Evolutionary conservation across 2,888 invertebrate genomes (phyloP), one percentile per base, ranked within the genome.

Genomic region (Flabesymbios commensalis): DNA sequence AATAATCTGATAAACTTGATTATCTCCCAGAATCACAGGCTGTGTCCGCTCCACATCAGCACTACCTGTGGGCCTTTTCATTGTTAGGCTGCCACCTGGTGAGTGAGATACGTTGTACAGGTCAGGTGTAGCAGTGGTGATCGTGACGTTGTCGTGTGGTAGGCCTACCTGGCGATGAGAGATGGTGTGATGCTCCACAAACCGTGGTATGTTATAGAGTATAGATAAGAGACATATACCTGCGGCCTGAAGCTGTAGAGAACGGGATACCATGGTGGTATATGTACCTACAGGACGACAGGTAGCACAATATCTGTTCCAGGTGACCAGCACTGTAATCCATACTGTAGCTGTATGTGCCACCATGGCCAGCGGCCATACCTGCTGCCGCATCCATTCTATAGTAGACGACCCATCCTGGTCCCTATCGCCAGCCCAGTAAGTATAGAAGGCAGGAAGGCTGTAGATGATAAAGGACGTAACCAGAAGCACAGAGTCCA

Each of bases 321-420:
- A 26, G 24, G 59, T 63, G 36, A 65, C 59, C 24, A 63, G 47
- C 33, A 65, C 63, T 1, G 65, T 65, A 10, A 63, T 29, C 51
- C 52, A 63, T 28, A 65, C 43, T 1, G 62, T 65, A 22, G 61
- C 33, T 1, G 65, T 65, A 33, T 65, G 62, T 17, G 62, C 58
- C 59, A 63, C 63, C 52, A 65, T 22, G 10, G 59, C 48, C n/a
- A 63, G 17, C 19, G 65, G 65, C 65, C 65, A 65, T 14, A 64
- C 48, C 36, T 57, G 56, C 14, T 29, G 22, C 14, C 31, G 10
- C 10, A 36, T 36, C n/a, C n/a, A n/a, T n/a, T n/a, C n/a, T n/a
- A n/a, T n/a, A n/a, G n/a, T n/a, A n/a, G n/a, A n/a, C n/a, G n/a
- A n/a, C n/a, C n/a, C n/a, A n/a, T n/a, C n/a, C n/a, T 36, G 39